Conservation (phyloP, 2,113 vertebrate genomes). For the Xiphophorus maculatus region DNA sequence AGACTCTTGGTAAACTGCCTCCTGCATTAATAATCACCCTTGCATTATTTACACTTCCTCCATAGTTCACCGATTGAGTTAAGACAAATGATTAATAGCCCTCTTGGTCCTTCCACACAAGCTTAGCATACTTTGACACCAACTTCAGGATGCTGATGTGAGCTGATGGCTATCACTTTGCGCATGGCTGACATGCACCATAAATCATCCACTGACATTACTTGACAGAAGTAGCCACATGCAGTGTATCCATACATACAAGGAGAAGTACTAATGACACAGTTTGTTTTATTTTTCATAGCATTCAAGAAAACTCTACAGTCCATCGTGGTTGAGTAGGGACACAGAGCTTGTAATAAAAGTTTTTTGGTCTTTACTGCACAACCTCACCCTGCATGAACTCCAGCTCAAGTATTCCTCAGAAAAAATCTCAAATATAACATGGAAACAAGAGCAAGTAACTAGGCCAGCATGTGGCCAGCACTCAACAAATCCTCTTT, state of each 20-base stretch:
- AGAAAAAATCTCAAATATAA: constrained; percentile 52
- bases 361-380: too few relatives aligned
- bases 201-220: constrained; percentile 60
- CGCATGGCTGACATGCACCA: constrained; percentile 48
- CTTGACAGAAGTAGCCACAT: constrained; percentile 28
- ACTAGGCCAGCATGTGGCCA: too few relatives aligned
- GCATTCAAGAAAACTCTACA: too few relatives aligned
- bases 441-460: constrained; percentile 58
- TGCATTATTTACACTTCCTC: constrained; percentile 44
- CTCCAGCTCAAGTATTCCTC: background rate
- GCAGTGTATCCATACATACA: constrained; percentile 45
- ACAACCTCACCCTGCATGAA: too few relatives aligned
- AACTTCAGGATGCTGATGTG: constrained; percentile 54
- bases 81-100: constrained; percentile 53
- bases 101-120: constrained; percentile 7
- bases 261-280: too few relatives aligned
- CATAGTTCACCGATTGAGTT: constrained; percentile 25
- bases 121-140: constrained; percentile 44
- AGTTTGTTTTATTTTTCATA: constrained; percentile 25
- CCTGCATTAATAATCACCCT: constrained; percentile 18
- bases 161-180: constrained; percentile 70
- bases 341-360: too few relatives aligned
- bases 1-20: constrained; percentile 10
- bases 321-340: too few relatives aligned
- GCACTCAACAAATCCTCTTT: too few relatives aligned